Evolutionary conservation across 2,888 invertebrate species (phyloP), one percentile per base, ranked within the genome.

Genomic region (Marronus borbonicus): DNA sequence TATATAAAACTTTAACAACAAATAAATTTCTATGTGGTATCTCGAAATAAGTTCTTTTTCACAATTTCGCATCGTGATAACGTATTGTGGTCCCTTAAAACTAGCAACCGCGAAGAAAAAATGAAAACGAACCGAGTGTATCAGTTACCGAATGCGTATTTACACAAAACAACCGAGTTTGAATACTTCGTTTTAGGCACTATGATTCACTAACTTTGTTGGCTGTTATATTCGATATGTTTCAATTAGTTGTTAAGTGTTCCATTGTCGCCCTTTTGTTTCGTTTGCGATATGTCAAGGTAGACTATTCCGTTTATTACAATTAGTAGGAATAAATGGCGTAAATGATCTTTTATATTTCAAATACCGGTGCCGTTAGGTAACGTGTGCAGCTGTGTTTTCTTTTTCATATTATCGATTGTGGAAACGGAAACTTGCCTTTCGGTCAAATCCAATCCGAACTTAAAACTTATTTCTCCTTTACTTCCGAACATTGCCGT

Each of bases 391-490:
- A 81, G 79, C 76, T 85, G 83, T 52, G 87, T 85, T 80, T 88
- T 87, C 82, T 86, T 87, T 82, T 88, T 88, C 81, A 89, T 88
- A 80, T 88, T 88, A 80, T 88, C 89, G 69, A 89, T 89, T 58
- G 89, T 89, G 55, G 88, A 87, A 77, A 89, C 87, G 36, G 88
- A 87, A 83, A 89, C 85, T 83, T 86, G 86, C 78, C 87, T 84
- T 77, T 88, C 88, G 24, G 80, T 88, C 79, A 89, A 82, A 83
- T 89, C 88, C 80, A 91, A 88, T 50, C 91, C 91, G 86, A 92
- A 91, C 85, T 91, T 91, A 84, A 92, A 91, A 87, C 90, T 91
- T 81, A 92, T 91, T 85, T 92, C 91, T 52, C 87, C 87, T 81
- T 89, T 89, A 80, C 86, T 85, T 58, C 85, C 87, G 80, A 88